Conservation (phyloP, 2,888 invertebrate genomes). For the Coleophora deauratella region DNA sequence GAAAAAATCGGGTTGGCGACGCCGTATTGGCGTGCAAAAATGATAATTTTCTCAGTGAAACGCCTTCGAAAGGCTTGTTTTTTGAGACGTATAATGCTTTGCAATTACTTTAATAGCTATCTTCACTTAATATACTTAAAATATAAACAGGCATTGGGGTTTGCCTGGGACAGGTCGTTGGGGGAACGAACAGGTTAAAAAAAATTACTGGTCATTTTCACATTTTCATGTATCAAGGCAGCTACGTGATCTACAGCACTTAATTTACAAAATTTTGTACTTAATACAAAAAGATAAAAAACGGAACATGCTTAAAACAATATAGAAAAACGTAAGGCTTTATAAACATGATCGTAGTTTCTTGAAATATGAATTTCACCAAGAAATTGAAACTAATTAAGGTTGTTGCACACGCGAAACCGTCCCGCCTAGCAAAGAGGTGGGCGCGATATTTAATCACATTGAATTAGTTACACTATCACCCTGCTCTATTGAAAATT, state of each 20-base stretch:
- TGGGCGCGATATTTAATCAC: conserved; percentile 24
- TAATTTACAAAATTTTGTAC: no score
- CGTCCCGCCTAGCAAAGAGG: conserved; percentile 11
- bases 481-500: conserved; percentile 23
- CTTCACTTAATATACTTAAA: conserved; percentile 35
- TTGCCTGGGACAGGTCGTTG: conserved; percentile 11
- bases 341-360: no score
- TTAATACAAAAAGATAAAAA: no score
- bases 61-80: conserved; percentile 30
- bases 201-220: conserved; percentile 5
- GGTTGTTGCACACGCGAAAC: conserved; percentile 13
- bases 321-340: background rate
- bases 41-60: conserved; percentile 47
- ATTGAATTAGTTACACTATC: conserved; percentile 28
- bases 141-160: conserved; percentile 14
- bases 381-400: conserved; percentile 15
- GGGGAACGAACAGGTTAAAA: conserved; percentile 5
- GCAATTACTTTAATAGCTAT: conserved; percentile 58
- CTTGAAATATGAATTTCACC: background rate
- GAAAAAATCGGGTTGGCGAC: conserved; percentile 32
- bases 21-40: conserved; percentile 44
- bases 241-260: background rate
- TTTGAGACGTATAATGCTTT: conserved; percentile 36
- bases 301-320: no score
- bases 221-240: background rate